Base-by-base conservation (phyloP, 2,113 vertebrate genomes). In the Blennius ocellaris region DNA sequence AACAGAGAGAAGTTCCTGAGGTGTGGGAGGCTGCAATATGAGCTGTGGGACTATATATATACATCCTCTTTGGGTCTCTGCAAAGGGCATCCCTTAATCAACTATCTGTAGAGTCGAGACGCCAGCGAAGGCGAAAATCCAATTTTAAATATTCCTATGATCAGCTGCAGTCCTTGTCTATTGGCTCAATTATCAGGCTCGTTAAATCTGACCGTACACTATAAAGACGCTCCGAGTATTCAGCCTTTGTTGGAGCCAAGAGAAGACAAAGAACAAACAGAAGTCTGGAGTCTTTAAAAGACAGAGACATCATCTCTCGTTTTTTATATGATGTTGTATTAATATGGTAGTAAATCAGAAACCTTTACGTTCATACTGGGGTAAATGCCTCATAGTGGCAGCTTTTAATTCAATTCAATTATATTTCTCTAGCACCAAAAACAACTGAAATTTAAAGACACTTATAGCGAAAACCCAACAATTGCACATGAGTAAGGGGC, bases 71-170 rank as follows among this genome's bases (percentile, higher is more conserved):
- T 59, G 40, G 65, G 11, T 71, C 55, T 59, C 47, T 76, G 49
- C n/a, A 88, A 90, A 90, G 84, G 80, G 65, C 80, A 88, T 69
- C 52, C 51, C 63, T 78, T 88, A 86, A 90, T 88, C 75, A 86
- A 66, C 47, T 53, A 43, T 47, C 37, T 75, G 47, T 17, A 40
- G 52, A 68, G 12, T 36, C n/a, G 37, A 56, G 21, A 56, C 17
- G 17, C 16, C 36, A 40, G 7, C 2, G 30, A 16, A 61, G 30
- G 45, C 67, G 30, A 68, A 76, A 64, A 78, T 45, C 47, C 30
- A 37, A 16, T 66, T 80, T 76, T 57, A 58, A 69, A 77, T 64
- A 56, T 55, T 57, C 47, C 53, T 4, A 47, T 44, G 50, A 73
- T 40, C 15, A 36, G 56, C 11, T 43, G 3, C 12, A 3, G 12